phyloP scores from a whole-genome alignment of 64 coral and sea anemone genomes.

The Actinia tenebrosa region DNA sequence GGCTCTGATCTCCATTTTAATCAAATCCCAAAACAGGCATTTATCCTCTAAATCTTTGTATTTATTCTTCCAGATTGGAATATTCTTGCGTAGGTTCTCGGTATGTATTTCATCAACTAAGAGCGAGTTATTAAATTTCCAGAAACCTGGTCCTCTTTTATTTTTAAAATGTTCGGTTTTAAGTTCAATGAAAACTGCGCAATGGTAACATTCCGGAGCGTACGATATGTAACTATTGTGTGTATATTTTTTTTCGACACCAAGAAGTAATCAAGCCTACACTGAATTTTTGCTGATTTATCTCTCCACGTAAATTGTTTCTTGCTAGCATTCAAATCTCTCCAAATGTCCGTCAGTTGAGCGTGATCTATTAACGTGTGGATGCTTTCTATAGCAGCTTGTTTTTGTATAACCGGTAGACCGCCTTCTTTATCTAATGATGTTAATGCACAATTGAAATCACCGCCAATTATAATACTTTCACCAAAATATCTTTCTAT shows the following conservation, averaged over 20 bases:
- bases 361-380: background rate
- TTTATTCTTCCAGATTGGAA: no score
- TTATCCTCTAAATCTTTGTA: background rate
- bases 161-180: no score
- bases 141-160: no score
- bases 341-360: constrained; percentile 7
- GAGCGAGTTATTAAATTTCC: no score
- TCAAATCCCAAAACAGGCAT: background rate
- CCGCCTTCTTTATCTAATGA: background rate
- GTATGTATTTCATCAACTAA: no score
- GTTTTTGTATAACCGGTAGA: background rate
- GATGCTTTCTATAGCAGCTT: background rate
- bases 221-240: background rate
- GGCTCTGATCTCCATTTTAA: background rate
- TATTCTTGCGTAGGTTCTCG: no score
- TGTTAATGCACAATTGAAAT: constrained; percentile 9
- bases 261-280: background rate
- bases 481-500: background rate
- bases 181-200: background rate
- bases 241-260: background rate
- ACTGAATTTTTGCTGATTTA: background rate
- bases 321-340: background rate
- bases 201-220: background rate
- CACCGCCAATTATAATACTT: background rate
- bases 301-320: background rate